Evolutionary conservation across 1,140 invertebrate genomes (phyloP).

Genomic region (Bicyclus anynana): DNA sequence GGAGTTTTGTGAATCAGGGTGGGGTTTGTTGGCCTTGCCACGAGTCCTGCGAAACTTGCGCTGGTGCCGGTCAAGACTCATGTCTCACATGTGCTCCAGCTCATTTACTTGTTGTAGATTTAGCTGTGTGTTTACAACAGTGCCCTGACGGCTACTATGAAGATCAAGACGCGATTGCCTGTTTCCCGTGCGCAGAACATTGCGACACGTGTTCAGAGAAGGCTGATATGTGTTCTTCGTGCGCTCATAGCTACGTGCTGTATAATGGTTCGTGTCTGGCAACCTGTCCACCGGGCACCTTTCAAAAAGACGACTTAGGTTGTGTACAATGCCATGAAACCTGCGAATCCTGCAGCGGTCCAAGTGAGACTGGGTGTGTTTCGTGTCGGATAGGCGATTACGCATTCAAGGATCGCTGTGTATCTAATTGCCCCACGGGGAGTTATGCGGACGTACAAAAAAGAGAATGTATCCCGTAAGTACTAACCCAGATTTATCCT

Average conservation of each 20-base stretch:
- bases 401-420: slow-evolving; percentile 81
- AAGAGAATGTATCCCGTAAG: slow-evolving; percentile 81
- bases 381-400: slow-evolving; percentile 83
- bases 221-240: slow-evolving; percentile 88
- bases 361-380: slow-evolving; percentile 86
- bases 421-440: slow-evolving; percentile 82
- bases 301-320: slow-evolving; percentile 86
- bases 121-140: slow-evolving; percentile 87
- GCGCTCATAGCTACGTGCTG: slow-evolving; percentile 87
- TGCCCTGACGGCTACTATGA: slow-evolving; percentile 91
- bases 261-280: slow-evolving; percentile 88
- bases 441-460: slow-evolving; percentile 85
- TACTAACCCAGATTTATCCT: slow-evolving; percentile 29
- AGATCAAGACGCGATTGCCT: slow-evolving; percentile 83
- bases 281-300: slow-evolving; percentile 87
- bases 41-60: slow-evolving; percentile 89
- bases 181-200: slow-evolving; percentile 85
- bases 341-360: slow-evolving; percentile 90
- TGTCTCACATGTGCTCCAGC: slow-evolving; percentile 88
- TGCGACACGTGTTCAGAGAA: slow-evolving; percentile 88
- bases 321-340: slow-evolving; percentile 86
- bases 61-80: slow-evolving; percentile 87
- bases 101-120: slow-evolving; percentile 85
- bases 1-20: slow-evolving; percentile 87
- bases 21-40: slow-evolving; percentile 89